Conservation (phyloP, 2,797 vertebrate genomes). For the Anguilla pacifica region DNA sequence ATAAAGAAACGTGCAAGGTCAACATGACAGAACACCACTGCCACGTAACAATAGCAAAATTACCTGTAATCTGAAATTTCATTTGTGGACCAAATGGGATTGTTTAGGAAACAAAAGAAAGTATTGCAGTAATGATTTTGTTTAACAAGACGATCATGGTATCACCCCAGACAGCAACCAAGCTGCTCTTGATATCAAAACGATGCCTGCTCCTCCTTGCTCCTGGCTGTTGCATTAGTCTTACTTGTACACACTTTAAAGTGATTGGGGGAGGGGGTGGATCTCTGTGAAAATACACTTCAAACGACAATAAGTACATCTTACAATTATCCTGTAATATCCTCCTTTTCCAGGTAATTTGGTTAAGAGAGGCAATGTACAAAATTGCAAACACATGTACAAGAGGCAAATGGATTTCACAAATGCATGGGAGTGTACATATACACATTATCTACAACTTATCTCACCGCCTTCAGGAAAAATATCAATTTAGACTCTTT, state of each 20-base stretch:
- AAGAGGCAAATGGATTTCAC: background rate
- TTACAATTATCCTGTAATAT: background rate
- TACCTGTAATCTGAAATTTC: background rate
- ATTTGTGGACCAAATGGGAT: background rate
- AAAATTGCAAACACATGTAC: background rate
- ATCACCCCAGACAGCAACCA: conserved; percentile 38
- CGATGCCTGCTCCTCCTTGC: conserved; percentile 24
- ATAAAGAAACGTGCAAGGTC: background rate
- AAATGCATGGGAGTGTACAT: background rate
- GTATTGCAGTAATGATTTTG: conserved; percentile 4
- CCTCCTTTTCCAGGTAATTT: background rate
- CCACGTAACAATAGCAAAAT: background rate
- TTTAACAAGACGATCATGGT: conserved; percentile 41
- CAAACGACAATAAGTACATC: conserved; percentile 21
- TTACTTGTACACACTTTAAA: conserved; percentile 24
- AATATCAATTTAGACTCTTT: background rate
- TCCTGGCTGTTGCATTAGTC: conserved; percentile 28
- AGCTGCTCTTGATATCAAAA: conserved; percentile 32
- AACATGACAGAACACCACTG: background rate
- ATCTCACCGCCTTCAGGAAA: background rate
- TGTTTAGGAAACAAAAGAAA: background rate
- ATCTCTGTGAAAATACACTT: conserved; percentile 16
- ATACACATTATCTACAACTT: background rate
- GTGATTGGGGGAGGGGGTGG: background rate
- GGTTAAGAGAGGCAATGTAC: background rate